Evolutionary conservation across 2,113 vertebrate species (phyloP).

Genomic region (Protomyctophum bolini): DNA sequence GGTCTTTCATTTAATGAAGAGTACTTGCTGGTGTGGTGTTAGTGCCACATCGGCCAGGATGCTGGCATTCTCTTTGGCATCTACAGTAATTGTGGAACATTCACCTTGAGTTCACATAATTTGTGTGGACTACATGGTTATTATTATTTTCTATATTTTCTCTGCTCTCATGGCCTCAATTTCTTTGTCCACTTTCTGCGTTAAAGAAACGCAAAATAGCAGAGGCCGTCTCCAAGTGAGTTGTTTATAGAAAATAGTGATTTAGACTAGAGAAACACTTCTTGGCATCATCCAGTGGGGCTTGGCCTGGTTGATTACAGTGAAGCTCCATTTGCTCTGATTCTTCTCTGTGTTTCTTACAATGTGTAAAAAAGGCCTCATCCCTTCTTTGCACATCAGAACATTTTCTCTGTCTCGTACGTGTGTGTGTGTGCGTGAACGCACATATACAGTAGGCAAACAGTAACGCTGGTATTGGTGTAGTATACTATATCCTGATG

Average conservation of each 20-base stretch:
- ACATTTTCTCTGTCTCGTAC: slow-evolving; percentile 19
- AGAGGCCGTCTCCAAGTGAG: slow-evolving; percentile 30
- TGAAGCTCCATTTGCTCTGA: slow-evolving; percentile 40
- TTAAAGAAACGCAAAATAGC: not conserved
- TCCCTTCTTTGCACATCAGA: slow-evolving; percentile 24
- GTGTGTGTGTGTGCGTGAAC: not conserved
- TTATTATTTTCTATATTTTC: not conserved
- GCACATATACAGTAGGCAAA: not conserved
- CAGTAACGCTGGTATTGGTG: slow-evolving; percentile 15
- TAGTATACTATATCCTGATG: slow-evolving; percentile 26
- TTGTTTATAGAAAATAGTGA: slow-evolving; percentile 52
- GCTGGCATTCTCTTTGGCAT: slow-evolving; percentile 31
- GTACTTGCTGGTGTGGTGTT: too few species aligned
- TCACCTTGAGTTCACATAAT: not conserved
- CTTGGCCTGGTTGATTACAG: slow-evolving; percentile 53
- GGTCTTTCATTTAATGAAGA: too few species aligned
- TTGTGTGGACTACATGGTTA: not conserved
- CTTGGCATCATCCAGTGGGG: slow-evolving; percentile 36
- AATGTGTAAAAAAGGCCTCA: not conserved
- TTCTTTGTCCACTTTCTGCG: not conserved
- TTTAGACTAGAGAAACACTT: slow-evolving; percentile 11
- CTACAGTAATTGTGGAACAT: not conserved
- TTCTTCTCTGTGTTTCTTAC: slow-evolving; percentile 23
- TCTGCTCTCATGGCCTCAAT: not conserved
- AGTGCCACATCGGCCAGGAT: slow-evolving; percentile 1